Evolutionary conservation across 2,797 vertebrate genomes (phyloP).

Genomic region (Silurus lanzhouensis): DNA sequence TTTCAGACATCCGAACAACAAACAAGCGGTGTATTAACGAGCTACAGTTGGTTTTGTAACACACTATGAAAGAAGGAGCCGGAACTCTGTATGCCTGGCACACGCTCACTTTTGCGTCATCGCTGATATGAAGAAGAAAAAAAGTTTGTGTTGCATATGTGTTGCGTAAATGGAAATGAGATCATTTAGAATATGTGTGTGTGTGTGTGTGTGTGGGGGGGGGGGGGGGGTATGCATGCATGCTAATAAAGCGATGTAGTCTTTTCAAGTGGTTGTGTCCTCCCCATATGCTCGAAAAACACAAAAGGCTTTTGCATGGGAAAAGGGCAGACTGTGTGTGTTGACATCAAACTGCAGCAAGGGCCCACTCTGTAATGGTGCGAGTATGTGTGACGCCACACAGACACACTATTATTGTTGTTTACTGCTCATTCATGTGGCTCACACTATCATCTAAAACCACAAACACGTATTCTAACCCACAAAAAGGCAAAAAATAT

Average conservation of each 20-base stretch:
- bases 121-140: constrained; percentile 19
- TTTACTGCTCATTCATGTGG: constrained; percentile 78
- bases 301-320: constrained; percentile 63
- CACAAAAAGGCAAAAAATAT: not conserved
- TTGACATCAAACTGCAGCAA: constrained; percentile 39
- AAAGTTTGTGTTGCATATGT: constrained; percentile 25
- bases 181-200: constrained; percentile 25
- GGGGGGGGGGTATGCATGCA: too few relatives aligned
- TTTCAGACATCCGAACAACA: not conserved
- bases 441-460: constrained; percentile 42
- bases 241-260: constrained; percentile 58
- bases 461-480: constrained; percentile 23
- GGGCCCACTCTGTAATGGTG: constrained; percentile 31
- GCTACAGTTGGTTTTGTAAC: not conserved
- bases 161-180: constrained; percentile 35
- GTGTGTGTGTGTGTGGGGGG: not conserved
- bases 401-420: constrained; percentile 67
- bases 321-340: constrained; percentile 37
- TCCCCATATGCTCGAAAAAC: constrained; percentile 49
- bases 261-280: constrained; percentile 56
- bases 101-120: constrained; percentile 19
- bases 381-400: constrained; percentile 39
- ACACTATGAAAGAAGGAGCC: not conserved
- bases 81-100: constrained; percentile 1
- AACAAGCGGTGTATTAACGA: not conserved